Conservation (phyloP, 2,888 invertebrate species). For the Eupithecia subumbrata region DNA sequence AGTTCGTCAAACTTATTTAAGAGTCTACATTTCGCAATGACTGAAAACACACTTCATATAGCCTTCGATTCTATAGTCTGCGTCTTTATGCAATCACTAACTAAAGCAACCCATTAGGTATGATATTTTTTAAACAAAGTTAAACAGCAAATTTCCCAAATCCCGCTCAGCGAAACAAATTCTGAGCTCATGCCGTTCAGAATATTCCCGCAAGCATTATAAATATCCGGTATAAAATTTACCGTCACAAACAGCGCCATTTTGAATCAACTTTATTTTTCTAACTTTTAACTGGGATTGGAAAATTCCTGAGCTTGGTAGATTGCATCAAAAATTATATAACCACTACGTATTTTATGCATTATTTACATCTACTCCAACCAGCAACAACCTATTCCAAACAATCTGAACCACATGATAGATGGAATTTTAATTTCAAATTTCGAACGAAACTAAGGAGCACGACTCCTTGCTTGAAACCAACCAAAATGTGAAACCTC, state of each 20-base stretch:
- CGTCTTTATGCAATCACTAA: background rate
- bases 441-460: too few relatives aligned
- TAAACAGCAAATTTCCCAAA: background rate
- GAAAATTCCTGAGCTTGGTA: slow-evolving; percentile 29
- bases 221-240: slow-evolving; percentile 62
- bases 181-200: slow-evolving; percentile 58
- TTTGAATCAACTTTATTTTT: slow-evolving; percentile 42
- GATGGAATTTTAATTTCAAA: too few relatives aligned
- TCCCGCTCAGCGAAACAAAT: slow-evolving; percentile 49
- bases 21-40: background rate
- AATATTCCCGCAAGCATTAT: slow-evolving; percentile 68
- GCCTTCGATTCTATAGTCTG: background rate
- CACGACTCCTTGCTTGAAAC: background rate
- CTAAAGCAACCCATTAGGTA: background rate
- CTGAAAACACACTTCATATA: background rate
- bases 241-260: slow-evolving; percentile 59
- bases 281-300: slow-evolving; percentile 36
- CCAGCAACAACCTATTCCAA: background rate
- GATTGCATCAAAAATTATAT: background rate
- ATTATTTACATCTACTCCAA: background rate
- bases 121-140: background rate
- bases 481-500: background rate
- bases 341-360: too few relatives aligned
- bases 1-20: background rate
- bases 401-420: background rate